These are phyloP conservation scores for Pedetes capensis DNA, from an alignment of 2,113 vertebrate genomes.

Conservation along the genomic window DNA sequence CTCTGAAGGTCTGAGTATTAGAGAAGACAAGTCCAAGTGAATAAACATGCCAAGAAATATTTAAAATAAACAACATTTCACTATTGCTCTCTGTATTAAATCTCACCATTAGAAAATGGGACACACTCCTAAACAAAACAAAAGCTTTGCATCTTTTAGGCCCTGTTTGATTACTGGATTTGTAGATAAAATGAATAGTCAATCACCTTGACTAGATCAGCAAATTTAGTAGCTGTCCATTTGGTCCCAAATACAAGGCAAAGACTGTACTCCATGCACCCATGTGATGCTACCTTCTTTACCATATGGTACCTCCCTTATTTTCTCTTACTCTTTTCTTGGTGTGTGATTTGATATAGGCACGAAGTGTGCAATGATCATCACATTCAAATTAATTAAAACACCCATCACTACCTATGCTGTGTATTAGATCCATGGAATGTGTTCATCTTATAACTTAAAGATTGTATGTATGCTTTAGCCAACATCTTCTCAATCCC, in stretches of 20 bases:
- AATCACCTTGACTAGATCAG: not conserved
- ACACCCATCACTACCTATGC: not conserved
- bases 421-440: too few relatives aligned
- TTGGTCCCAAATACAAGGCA: not conserved
- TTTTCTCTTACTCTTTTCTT: not conserved
- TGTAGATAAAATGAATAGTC: not conserved
- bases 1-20: not conserved
- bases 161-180: too few relatives aligned
- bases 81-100: not conserved
- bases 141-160: not conserved
- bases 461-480: not conserved
- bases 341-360: not conserved
- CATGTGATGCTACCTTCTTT: not conserved
- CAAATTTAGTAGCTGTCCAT: not conserved
- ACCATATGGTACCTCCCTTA: too few relatives aligned
- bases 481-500: not conserved
- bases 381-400: not conserved
- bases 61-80: not conserved
- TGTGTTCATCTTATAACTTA: not conserved
- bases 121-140: not conserved
- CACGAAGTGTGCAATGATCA: not conserved
- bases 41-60: not conserved
- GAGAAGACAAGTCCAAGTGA: not conserved
- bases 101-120: not conserved
- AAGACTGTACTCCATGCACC: accelerated